Evolutionary conservation across 2,888 invertebrate species (phyloP), one percentile per base, ranked within the genome.

Genomic region (Tineola bisselliella): DNA sequence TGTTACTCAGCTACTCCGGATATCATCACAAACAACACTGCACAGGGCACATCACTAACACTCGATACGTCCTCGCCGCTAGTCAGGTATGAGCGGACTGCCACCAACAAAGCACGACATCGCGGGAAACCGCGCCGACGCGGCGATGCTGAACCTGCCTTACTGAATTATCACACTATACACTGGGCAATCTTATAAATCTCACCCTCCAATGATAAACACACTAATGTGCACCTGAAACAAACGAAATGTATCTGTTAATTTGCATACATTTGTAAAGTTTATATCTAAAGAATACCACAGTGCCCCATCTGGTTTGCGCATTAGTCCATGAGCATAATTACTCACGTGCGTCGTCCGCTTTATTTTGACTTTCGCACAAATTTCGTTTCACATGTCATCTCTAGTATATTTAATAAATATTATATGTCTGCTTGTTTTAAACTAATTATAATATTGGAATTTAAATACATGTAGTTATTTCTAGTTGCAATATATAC

Each of bases 1-100:
- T 38, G 10, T 38, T 38, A 38, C 1, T 70, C 73, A 74, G 66
- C 70, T 13, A 75, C 65, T 65, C 67, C 61, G 43, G 44, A 25
- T 44, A 61, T 62, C 59, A 54, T 63, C 60, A 64, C 64, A 64
- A 18, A 62, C 59, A 56, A 44, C 62, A 62, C 62, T 54, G 54
- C 61, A 64, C 62, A 43, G 60, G 62, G 62, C 18, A 70, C 69
- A 69, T 66, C 64, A 68, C 68, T 59, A 52, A 61, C 61, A 61
- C 61, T 59, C 17, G 11, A 25, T 18, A 54, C 43, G 19, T 33
- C 60, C 63, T 65, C 68, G 71, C 68, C 70, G 71, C 75, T 68
- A 64, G 66, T 71, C 59, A 59, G 59, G 43, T 59, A 44, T 44
- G 17, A 17, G 11, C 59, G n/a, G 17, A 54, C 54, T 54, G 54